phyloP scores from a whole-genome alignment of 1,140 invertebrate species.

The Cyclina sinensis region DNA sequence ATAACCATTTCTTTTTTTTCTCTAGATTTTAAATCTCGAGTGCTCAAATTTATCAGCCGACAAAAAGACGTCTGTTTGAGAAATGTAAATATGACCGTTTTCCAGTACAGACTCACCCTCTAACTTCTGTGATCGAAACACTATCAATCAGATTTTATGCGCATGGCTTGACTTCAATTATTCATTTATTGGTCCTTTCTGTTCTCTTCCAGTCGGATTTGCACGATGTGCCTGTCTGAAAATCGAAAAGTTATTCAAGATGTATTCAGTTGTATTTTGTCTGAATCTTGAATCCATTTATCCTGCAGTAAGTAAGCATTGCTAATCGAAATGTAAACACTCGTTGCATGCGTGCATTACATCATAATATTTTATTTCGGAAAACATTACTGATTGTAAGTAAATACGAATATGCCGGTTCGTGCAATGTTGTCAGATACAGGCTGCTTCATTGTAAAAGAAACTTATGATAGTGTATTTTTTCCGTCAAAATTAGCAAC shows the following conservation, averaged over 20 bases:
- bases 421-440: too few species aligned
- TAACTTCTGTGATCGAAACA: neutral
- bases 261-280: neutral
- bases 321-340: neutral
- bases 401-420: too few species aligned
- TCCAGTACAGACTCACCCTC: neutral
- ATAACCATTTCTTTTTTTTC: too few species aligned
- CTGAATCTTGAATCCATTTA: neutral
- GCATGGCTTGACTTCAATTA: neutral
- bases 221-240: slow-evolving; percentile 1
- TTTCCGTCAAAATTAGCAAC: too few species aligned
- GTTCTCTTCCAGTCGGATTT: neutral
- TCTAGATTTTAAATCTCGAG: too few species aligned
- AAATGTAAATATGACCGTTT: neutral
- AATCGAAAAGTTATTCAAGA: neutral
- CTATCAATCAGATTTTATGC: neutral
- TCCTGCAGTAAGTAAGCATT: neutral
- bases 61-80: too few species aligned
- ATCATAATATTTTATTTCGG: neutral
- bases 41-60: too few species aligned
- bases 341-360: neutral
- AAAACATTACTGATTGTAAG: too few species aligned
- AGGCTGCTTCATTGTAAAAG: too few species aligned
- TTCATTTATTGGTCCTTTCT: neutral
- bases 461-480: too few species aligned